Conservation (phyloP, 2,797 vertebrate genomes). For the Parauchenoglanis punctatus region DNA sequence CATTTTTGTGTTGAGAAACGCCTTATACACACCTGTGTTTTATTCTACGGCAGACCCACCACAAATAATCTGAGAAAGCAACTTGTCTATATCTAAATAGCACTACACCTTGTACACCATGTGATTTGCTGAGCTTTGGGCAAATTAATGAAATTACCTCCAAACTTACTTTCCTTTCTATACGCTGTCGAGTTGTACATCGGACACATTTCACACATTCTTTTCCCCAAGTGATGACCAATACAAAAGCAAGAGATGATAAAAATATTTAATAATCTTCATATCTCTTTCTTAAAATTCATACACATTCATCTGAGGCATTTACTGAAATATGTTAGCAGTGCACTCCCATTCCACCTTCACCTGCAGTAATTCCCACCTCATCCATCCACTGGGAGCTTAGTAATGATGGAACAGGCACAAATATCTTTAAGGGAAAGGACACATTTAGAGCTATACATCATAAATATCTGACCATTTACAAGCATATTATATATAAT, state of each 20-base stretch:
- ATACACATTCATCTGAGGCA: slow-evolving; percentile 70
- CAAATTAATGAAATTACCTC: background rate
- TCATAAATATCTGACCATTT: slow-evolving; percentile 66
- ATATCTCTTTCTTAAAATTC: slow-evolving; percentile 65
- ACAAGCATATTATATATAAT: slow-evolving; percentile 71
- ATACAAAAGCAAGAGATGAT: slow-evolving; percentile 63
- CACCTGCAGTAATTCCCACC: slow-evolving; percentile 11
- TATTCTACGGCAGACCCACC: slow-evolving; percentile 14
- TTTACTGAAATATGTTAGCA: slow-evolving; percentile 59
- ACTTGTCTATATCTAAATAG: background rate
- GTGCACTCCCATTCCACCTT: slow-evolving; percentile 19
- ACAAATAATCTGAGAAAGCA: background rate
- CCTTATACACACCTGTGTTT: slow-evolving; percentile 50
- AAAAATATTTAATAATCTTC: slow-evolving; percentile 77
- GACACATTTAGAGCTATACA: slow-evolving; percentile 68
- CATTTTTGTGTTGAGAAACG: slow-evolving; percentile 5
- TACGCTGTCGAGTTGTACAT: background rate
- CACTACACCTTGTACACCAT: slow-evolving; percentile 1
- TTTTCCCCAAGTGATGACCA: background rate
- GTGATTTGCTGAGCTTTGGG: background rate
- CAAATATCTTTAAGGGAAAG: slow-evolving; percentile 54
- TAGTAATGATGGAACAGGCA: slow-evolving; percentile 58
- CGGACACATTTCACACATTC: background rate
- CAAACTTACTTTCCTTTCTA: background rate
- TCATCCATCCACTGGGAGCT: slow-evolving; percentile 53